A percentile compares a stretch with the other conserved stretches of the same genome.
These are phyloP conservation scores for Macaria liturata DNA, from an alignment of 2,888 invertebrate genomes.

Conservation along the genomic window DNA sequence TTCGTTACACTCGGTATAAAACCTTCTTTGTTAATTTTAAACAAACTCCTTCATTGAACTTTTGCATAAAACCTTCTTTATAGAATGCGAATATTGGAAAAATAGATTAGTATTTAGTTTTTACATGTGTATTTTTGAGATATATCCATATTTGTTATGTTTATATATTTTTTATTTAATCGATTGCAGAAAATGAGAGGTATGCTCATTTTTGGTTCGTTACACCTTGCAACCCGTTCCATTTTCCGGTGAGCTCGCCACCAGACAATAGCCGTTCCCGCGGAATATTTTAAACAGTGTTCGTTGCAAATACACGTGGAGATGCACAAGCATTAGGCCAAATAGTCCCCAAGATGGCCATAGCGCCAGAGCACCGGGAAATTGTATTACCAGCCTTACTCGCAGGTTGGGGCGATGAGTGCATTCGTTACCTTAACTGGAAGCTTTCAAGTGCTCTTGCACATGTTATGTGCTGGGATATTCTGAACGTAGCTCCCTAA, in stretches of 20 bases:
- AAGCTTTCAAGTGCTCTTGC: conserved; percentile 55
- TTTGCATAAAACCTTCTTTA: no score
- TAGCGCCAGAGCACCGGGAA: conserved; percentile 63
- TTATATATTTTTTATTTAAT: no score
- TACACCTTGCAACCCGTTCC: conserved; percentile 37
- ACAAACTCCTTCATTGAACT: no score
- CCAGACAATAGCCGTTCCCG: conserved; percentile 39
- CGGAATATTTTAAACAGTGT: conserved; percentile 61
- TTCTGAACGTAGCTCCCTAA: conserved; percentile 25
- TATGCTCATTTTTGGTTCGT: no score
- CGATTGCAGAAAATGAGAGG: no score
- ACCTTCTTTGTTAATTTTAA: no score
- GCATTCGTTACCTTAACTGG: conserved; percentile 70
- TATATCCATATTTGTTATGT: no score
- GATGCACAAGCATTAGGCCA: conserved; percentile 66
- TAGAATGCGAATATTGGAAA: no score
- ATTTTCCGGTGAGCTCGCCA: conserved; percentile 37
- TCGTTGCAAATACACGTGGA: conserved; percentile 44
- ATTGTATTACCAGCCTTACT: conserved; percentile 74
- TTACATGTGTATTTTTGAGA: no score
- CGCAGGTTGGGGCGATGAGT: conserved; percentile 63
- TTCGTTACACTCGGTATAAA: no score
- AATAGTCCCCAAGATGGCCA: conserved; percentile 77
- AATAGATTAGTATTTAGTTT: no score
- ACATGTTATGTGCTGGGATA: conserved; percentile 44